Percentiles rank a stretch among this genome's conserved stretches.
Evolutionary conservation across 2,113 vertebrate genomes (phyloP).

Genomic region (Misgurnus mizolepis): DNA sequence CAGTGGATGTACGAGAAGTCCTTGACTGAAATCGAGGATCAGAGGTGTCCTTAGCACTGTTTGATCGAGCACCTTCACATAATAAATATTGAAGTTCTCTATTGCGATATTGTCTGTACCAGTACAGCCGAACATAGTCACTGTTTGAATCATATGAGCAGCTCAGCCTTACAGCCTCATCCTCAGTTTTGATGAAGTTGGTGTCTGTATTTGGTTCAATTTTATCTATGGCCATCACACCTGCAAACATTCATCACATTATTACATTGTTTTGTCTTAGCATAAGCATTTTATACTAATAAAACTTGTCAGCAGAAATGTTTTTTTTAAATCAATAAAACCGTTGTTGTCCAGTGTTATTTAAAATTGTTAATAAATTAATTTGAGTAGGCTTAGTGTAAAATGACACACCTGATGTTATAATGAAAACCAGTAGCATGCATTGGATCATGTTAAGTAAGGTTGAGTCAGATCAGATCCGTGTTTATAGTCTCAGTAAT

Average conservation of each 20-base stretch:
- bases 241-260: neutral
- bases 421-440: too few species aligned
- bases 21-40: slow-evolving; percentile 8
- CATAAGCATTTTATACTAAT: too few species aligned
- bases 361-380: too few species aligned
- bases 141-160: neutral
- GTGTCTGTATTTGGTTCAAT: neutral
- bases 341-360: too few species aligned
- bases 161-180: neutral
- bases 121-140: neutral
- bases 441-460: too few species aligned
- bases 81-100: neutral
- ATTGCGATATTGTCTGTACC: neutral
- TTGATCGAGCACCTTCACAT: neutral
- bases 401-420: too few species aligned
- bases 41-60: neutral
- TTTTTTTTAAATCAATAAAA: too few species aligned
- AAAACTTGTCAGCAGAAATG: too few species aligned
- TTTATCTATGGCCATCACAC: neutral
- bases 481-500: too few species aligned
- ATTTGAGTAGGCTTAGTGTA: too few species aligned
- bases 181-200: neutral
- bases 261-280: too few species aligned
- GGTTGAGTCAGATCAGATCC: too few species aligned
- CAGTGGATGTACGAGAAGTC: neutral